These are phyloP conservation scores for Halichoerus grypus DNA, from an alignment of 2,113 vertebrate genomes.

Conservation along the genomic window DNA sequence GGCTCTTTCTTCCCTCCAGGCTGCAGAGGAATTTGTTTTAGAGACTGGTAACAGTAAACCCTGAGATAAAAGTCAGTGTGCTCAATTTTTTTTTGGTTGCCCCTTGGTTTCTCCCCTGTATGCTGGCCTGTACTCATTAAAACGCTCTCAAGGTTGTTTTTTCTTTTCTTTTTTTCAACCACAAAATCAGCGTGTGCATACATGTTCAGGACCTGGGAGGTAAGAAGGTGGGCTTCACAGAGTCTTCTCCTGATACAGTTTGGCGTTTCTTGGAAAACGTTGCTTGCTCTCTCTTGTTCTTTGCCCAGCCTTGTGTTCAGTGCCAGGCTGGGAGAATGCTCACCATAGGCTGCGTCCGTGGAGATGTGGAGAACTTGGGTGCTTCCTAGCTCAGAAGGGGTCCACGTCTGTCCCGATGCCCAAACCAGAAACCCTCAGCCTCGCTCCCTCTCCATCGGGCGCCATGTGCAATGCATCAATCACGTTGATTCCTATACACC, in stretches of 20 bases:
- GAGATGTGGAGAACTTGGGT: fast-evolving
- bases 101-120: neutral
- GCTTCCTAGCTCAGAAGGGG: neutral
- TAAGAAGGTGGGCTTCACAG: neutral
- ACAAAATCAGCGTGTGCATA: neutral
- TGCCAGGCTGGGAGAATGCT: neutral
- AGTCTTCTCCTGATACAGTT: neutral
- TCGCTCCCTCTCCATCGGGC: fast-evolving
- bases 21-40: constrained; percentile 56
- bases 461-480: fast-evolving
- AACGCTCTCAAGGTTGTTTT: neutral
- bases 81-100: neutral
- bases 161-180: neutral
- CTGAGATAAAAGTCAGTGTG: neutral
- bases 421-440: neutral
- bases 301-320: no score
- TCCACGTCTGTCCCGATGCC: neutral
- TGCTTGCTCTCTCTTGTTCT: fast-evolving
- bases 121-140: neutral
- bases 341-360: fast-evolving
- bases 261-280: neutral
- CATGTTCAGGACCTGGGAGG: neutral
- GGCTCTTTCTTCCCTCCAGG: neutral
- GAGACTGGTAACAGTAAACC: neutral
- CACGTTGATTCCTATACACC: fast-evolving